These are phyloP conservation scores for Melanaphis sacchari DNA, from an alignment of 1,140 invertebrate species.

Conservation along the genomic window DNA sequence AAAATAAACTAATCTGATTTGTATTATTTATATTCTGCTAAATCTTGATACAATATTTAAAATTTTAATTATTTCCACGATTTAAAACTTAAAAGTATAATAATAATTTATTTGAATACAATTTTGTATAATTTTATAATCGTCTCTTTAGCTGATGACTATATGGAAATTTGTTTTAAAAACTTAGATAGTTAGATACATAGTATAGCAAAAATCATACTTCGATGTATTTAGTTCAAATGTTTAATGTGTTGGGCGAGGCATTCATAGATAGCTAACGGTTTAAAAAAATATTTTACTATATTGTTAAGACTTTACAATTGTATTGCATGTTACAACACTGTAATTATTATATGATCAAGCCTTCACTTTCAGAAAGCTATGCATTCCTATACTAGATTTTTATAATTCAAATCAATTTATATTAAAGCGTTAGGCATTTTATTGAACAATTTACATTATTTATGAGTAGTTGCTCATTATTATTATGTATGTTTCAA, in stretches of 20 bases:
- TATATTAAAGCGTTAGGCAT: not conserved
- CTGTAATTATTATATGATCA: not conserved
- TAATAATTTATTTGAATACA: no score
- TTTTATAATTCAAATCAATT: not conserved
- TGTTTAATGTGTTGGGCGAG: not conserved
- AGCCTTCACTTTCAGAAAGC: not conserved
- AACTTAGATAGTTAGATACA: not conserved
- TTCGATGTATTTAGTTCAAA: not conserved
- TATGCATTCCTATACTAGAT: not conserved
- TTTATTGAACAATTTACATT: not conserved
- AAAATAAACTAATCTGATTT: not conserved
- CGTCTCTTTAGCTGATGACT: not conserved
- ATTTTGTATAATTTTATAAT: not conserved
- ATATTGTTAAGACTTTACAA: not conserved
- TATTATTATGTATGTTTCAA: not conserved
- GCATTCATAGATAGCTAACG: not conserved
- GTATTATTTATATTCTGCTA: not conserved
- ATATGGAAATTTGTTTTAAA: not conserved
- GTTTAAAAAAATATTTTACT: not conserved
- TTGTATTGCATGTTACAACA: not conserved
- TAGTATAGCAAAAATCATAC: not conserved
- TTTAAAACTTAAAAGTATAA: not conserved
- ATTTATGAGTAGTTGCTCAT: not conserved
- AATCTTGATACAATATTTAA: not conserved
- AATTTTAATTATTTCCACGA: not conserved